A percentile compares a stretch with the other conserved stretches of the same genome.
Conservation (phyloP, 2,888 invertebrate species). For the Stenolophus ochropezus region DNA sequence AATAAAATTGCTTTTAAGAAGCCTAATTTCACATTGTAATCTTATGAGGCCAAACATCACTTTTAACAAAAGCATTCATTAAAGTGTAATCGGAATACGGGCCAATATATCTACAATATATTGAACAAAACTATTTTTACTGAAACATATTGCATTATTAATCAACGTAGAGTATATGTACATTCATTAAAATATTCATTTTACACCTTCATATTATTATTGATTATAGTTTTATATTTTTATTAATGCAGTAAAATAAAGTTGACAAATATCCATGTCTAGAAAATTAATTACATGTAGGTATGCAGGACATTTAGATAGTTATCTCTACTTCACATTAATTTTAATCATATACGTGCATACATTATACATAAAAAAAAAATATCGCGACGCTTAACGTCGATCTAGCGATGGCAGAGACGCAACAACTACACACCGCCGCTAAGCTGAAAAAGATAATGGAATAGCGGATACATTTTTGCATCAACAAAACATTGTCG, state of each 20-base stretch:
- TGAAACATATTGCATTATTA: too few species aligned
- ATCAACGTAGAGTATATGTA: too few species aligned
- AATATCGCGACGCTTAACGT: neutral
- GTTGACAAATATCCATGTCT: conserved; percentile 32
- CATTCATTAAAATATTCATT: too few species aligned
- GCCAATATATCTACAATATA: too few species aligned
- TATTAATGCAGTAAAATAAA: neutral
- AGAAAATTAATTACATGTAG: conserved; percentile 49
- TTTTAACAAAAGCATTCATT: too few species aligned
- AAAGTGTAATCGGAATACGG: too few species aligned
- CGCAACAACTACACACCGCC: neutral
- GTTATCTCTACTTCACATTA: conserved; percentile 45
- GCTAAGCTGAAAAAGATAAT: conserved; percentile 40
- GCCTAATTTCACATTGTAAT: too few species aligned
- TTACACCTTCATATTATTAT: neutral
- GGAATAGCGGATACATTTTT: conserved; percentile 39
- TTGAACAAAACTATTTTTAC: too few species aligned
- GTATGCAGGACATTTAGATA: conserved; percentile 47
- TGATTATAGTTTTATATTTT: conserved; percentile 13
- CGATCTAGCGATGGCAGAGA: conserved; percentile 17
- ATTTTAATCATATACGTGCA: conserved; percentile 52
- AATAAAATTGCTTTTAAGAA: too few species aligned
- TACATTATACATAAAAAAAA: conserved; percentile 43
- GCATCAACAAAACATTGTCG: conserved; percentile 46
- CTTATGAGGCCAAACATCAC: too few species aligned